Conservation (phyloP, 2,113 vertebrate species). For the Atherinomorus stipes region DNA sequence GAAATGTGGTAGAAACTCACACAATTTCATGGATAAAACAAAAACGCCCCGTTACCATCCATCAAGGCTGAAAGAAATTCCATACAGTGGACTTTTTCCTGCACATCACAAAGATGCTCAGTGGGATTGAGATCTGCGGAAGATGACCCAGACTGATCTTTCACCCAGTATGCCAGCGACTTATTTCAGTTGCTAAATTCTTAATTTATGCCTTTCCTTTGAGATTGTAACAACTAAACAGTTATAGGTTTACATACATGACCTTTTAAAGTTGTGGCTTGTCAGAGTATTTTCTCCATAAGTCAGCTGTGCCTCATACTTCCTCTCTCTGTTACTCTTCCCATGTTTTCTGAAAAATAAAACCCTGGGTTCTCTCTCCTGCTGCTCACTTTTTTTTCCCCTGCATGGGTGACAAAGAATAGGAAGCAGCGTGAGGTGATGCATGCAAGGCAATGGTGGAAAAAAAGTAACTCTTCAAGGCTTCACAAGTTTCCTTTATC, state of each 20-base stretch:
- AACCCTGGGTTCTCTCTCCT: constrained; percentile 18
- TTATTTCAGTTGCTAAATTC: too few species aligned
- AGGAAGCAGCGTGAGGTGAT: constrained; percentile 32
- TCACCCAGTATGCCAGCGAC: too few species aligned
- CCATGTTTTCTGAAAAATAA: constrained; percentile 13
- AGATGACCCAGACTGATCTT: neutral
- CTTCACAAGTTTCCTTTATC: constrained; percentile 61
- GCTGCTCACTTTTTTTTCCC: constrained; percentile 42
- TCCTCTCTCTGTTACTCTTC: constrained; percentile 8
- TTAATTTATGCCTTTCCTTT: too few species aligned
- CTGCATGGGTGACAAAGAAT: constrained; percentile 48
- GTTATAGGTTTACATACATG: neutral
- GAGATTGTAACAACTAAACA: too few species aligned
- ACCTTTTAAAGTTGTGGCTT: neutral
- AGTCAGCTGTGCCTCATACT: neutral
- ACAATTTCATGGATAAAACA: neutral
- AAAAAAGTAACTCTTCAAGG: constrained; percentile 45
- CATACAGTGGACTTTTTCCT: too few species aligned
- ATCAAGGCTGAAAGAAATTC: neutral
- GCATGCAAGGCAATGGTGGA: constrained; percentile 35
- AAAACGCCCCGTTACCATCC: neutral
- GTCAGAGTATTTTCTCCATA: neutral
- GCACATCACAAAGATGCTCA: neutral
- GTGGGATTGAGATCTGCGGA: neutral
- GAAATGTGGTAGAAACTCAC: neutral